Conservation (phyloP, 35 echinoderm and acorn worm species). For the Antedon bifida region DNA sequence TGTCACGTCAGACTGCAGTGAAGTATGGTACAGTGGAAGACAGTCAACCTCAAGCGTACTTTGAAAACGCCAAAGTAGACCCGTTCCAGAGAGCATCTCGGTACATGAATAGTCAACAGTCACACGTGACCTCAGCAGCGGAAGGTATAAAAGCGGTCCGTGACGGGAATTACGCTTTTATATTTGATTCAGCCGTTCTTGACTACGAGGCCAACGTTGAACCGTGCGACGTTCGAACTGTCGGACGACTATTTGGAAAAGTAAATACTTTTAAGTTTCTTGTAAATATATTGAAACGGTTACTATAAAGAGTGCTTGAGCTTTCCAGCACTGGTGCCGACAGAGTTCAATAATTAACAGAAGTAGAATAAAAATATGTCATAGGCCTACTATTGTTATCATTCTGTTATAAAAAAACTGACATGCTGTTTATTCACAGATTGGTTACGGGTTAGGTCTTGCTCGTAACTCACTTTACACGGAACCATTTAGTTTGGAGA, state of each 20-base stretch:
- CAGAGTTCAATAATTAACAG: too few relatives aligned
- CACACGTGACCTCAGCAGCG: not conserved
- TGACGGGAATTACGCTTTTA: not conserved
- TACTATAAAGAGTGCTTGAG: too few relatives aligned
- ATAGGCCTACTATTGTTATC: too few relatives aligned
- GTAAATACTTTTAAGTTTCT: too few relatives aligned
- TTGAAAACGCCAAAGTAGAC: not conserved
- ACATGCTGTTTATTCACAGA: not conserved
- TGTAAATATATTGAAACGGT: too few relatives aligned
- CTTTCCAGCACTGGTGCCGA: too few relatives aligned
- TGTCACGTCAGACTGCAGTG: not conserved
- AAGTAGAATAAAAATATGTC: too few relatives aligned
- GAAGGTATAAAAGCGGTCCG: conserved; percentile 1
- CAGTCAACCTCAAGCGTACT: conserved; percentile 11
- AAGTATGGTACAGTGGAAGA: not conserved
- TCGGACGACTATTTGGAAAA: conserved; percentile 3
- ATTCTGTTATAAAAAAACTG: too few relatives aligned
- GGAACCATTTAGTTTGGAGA: conserved; percentile 12
- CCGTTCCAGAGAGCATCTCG: not conserved
- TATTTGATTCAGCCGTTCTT: conserved; percentile 4
- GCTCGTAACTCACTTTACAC: conserved; percentile 5
- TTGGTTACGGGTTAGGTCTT: conserved; percentile 3
- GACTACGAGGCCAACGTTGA: not conserved
- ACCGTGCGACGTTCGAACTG: conserved; percentile 1
- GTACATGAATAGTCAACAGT: not conserved